A percentile compares a stretch with the other conserved stretches of the same genome.
Evolutionary conservation across 2,888 invertebrate genomes (phyloP).

Genomic region (Baccha elongata): DNA sequence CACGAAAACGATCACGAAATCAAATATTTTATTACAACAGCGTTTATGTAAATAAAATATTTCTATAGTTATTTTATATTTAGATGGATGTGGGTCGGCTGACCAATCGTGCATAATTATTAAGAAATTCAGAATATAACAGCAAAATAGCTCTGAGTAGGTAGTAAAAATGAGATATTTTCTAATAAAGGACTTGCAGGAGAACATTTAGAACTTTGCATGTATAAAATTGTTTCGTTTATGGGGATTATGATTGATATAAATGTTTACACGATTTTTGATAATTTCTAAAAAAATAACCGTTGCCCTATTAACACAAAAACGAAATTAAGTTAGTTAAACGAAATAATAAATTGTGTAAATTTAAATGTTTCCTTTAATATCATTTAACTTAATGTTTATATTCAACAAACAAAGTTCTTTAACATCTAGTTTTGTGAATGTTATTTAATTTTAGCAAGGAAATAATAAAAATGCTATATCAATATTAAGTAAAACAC

Average conservation of each 20-base stretch:
- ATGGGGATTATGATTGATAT: constrained; percentile 63
- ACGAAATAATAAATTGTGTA: constrained; percentile 21
- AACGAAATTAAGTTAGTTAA: constrained; percentile 36
- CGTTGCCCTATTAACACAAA: constrained; percentile 17
- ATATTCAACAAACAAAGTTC: not conserved
- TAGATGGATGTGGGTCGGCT: constrained; percentile 53
- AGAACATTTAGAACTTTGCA: constrained; percentile 45
- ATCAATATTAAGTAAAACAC: not conserved
- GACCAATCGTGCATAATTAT: constrained; percentile 46
- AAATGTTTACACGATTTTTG: constrained; percentile 48
- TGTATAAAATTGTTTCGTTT: constrained; percentile 27
- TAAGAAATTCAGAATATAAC: constrained; percentile 23
- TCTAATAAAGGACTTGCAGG: not conserved
- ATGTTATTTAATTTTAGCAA: constrained; percentile 9
- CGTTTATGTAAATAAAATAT: constrained; percentile 56
- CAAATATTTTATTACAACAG: constrained; percentile 56
- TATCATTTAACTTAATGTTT: not conserved
- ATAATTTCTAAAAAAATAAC: constrained; percentile 24
- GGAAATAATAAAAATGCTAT: not conserved
- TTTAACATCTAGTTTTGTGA: not conserved
- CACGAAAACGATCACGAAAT: constrained; percentile 54
- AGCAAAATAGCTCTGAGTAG: constrained; percentile 42
- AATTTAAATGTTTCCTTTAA: constrained; percentile 30
- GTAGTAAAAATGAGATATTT: constrained; percentile 52
- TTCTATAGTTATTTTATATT: constrained; percentile 30